Evolutionary conservation across 1,140 invertebrate species (phyloP).

Genomic region (Lethrus apterus): DNA sequence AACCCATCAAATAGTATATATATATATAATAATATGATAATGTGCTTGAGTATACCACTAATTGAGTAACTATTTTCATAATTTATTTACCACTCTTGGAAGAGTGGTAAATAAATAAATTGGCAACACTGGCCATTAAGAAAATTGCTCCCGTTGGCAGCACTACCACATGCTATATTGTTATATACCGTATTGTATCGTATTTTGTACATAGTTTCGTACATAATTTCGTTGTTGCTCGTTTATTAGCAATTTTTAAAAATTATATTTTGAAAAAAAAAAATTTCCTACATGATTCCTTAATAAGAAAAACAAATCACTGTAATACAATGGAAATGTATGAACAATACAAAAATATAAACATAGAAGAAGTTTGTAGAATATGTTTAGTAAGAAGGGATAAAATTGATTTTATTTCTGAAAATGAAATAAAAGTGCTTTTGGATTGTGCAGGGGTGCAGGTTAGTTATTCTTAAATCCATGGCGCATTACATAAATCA

Average conservation of each 20-base stretch:
- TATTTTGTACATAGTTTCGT: background rate
- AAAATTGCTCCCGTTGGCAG: background rate
- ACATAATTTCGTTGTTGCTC: background rate
- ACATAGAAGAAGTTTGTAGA: conserved; percentile 10
- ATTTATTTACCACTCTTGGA: no score
- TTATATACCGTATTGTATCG: background rate
- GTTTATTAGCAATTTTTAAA: background rate
- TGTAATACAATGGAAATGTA: background rate
- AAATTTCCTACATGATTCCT: background rate
- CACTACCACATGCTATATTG: background rate
- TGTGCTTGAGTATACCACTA: no score
- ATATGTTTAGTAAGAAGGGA: conserved; percentile 11
- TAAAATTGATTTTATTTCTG: conserved; percentile 15
- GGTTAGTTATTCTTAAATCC: conserved; percentile 15
- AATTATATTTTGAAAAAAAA: background rate
- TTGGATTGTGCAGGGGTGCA: conserved; percentile 18
- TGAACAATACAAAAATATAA: conserved; percentile 5
- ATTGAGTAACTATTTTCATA: no score
- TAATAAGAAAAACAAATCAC: background rate
- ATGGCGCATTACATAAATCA: no score
- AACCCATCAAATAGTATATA: no score
- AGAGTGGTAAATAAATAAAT: no score
- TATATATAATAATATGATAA: no score
- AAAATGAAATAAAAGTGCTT: conserved; percentile 16
- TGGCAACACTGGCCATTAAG: background rate